phyloP scores from a whole-genome alignment of 2,888 invertebrate species.

The Xylocampa areola region DNA sequence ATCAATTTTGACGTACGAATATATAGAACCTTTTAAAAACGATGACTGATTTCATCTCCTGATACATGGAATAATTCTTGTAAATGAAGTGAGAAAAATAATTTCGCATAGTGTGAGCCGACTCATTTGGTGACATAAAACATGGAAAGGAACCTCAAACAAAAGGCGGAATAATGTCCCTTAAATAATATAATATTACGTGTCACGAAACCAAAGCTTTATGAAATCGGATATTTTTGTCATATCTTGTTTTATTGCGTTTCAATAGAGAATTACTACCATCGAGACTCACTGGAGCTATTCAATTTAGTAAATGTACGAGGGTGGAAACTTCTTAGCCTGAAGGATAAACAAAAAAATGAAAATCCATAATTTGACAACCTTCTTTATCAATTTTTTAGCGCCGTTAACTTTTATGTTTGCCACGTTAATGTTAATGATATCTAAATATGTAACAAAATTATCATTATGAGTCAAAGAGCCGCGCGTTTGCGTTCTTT shows the following conservation, averaged over 20 bases:
- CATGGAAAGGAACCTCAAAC: constrained; percentile 76
- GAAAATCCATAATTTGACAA: constrained; percentile 51
- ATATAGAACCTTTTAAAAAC: constrained; percentile 23
- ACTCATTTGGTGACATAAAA: constrained; percentile 71
- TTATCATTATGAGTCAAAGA: constrained; percentile 13
- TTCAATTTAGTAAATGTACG: constrained; percentile 77
- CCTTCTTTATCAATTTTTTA: constrained; percentile 39
- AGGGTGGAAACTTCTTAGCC: constrained; percentile 65
- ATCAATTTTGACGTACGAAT: constrained; percentile 9
- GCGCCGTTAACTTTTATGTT: constrained; percentile 41
- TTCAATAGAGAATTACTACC: constrained; percentile 82
- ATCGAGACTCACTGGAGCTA: constrained; percentile 72
- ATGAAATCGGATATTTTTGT: constrained; percentile 90
- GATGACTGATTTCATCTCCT: constrained; percentile 29
- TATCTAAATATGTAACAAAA: constrained; percentile 31
- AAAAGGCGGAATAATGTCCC: constrained; percentile 85
- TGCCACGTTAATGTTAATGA: constrained; percentile 33
- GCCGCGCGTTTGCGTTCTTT: constrained; percentile 9
- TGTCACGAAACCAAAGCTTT: constrained; percentile 88
- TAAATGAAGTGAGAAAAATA: constrained; percentile 30
- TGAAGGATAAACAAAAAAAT: constrained; percentile 41
- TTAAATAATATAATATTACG: constrained; percentile 88
- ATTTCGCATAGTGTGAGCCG: constrained; percentile 66
- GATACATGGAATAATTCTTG: constrained; percentile 15
- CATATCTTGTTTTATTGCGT: constrained; percentile 88